Evolutionary conservation across 2,888 invertebrate genomes (phyloP).

Genomic region (Dasysyrphus albostriatus): DNA sequence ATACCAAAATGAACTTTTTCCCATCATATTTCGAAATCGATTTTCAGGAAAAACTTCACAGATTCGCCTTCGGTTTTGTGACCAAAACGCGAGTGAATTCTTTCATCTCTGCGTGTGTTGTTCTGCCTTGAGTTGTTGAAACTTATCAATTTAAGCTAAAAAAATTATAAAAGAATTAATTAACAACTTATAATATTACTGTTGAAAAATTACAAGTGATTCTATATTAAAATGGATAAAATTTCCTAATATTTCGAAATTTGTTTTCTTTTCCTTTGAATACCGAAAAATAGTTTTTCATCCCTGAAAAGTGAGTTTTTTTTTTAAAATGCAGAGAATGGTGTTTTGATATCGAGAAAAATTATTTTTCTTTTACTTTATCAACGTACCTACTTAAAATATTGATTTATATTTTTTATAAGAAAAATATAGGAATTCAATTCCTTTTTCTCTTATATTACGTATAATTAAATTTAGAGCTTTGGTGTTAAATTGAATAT

Average conservation of each 20-base stretch:
- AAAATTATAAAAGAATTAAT: slow-evolving; percentile 9
- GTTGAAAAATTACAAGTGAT: slow-evolving; percentile 36
- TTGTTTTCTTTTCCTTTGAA: slow-evolving; percentile 23
- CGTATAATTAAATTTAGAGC: slow-evolving; percentile 21
- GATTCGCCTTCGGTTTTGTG: slow-evolving; percentile 69
- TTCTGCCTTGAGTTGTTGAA: slow-evolving; percentile 59
- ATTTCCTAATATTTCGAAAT: slow-evolving; percentile 60
- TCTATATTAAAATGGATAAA: slow-evolving; percentile 54
- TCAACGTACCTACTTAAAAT: slow-evolving; percentile 21
- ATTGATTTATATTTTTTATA: slow-evolving; percentile 49
- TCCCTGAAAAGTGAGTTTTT: slow-evolving; percentile 63
- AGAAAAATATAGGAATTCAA: background rate
- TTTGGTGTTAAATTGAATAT: slow-evolving; percentile 37
- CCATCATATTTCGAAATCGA: slow-evolving; percentile 71
- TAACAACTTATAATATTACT: slow-evolving; percentile 3
- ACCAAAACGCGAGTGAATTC: slow-evolving; percentile 75
- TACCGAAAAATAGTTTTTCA: slow-evolving; percentile 46
- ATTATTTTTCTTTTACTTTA: background rate
- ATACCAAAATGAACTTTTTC: slow-evolving; percentile 56
- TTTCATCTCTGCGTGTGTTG: slow-evolving; percentile 75
- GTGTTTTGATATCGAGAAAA: slow-evolving; percentile 54
- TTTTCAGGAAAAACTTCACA: slow-evolving; percentile 74
- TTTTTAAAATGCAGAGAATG: slow-evolving; percentile 26
- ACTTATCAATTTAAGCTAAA: slow-evolving; percentile 13
- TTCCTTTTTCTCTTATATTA: slow-evolving; percentile 12